phyloP scores from a whole-genome alignment of 2,797 vertebrate genomes.

The Anolis apletophallus region DNA sequence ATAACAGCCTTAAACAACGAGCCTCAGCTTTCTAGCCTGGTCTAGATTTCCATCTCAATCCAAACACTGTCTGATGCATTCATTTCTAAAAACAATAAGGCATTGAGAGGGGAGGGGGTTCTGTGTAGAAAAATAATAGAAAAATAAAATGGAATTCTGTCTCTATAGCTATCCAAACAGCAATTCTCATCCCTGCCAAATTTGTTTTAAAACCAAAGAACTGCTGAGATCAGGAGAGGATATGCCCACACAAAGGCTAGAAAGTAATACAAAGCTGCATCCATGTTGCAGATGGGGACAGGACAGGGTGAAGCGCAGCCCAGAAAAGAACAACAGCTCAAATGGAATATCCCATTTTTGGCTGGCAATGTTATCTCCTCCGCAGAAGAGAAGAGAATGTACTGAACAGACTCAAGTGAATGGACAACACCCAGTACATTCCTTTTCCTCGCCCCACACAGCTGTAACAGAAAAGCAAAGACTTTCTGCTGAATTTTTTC shows the following conservation, averaged over 20 bases:
- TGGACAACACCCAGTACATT: neutral
- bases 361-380: neutral
- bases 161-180: slow-evolving; percentile 60
- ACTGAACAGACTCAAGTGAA: neutral
- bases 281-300: neutral
- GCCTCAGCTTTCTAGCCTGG: slow-evolving; percentile 55
- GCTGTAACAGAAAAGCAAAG: neutral
- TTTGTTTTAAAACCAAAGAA: slow-evolving; percentile 52
- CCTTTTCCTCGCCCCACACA: neutral
- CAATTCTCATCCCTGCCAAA: slow-evolving; percentile 55
- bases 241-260: slow-evolving; percentile 48
- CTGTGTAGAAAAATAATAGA: neutral
- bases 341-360: slow-evolving; percentile 19
- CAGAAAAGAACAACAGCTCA: neutral
- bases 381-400: neutral
- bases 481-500: neutral
- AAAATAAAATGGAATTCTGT: slow-evolving; percentile 50
- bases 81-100: slow-evolving; percentile 61
- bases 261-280: slow-evolving; percentile 34
- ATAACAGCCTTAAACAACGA: slow-evolving; percentile 18
- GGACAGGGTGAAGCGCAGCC: neutral
- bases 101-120: neutral
- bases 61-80: slow-evolving; percentile 66
- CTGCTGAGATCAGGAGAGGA: slow-evolving; percentile 53
- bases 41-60: slow-evolving; percentile 53